These are phyloP conservation scores for Megamerina dolium DNA, from an alignment of 2,888 invertebrate species.

Conservation along the genomic window DNA sequence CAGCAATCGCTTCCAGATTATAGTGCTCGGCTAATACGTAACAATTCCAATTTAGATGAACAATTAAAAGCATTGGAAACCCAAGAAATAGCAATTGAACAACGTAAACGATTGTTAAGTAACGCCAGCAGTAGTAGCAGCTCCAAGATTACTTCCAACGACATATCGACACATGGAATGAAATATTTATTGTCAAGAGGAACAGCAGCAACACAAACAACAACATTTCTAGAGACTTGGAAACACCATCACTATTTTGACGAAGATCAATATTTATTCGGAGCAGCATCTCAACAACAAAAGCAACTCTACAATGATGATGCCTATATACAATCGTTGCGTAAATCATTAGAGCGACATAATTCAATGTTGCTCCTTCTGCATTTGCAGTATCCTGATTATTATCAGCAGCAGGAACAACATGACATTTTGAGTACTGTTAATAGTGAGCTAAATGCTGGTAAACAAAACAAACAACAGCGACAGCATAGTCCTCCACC, in stretches of 20 bases:
- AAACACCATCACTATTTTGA: background rate
- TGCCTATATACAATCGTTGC: constrained; percentile 46
- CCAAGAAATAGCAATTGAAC: constrained; percentile 42
- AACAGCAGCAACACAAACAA: background rate
- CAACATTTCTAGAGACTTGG: background rate
- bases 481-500: constrained; percentile 74
- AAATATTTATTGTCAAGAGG: too few relatives aligned
- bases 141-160: too few relatives aligned
- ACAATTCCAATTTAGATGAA: constrained; percentile 44
- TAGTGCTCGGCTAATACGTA: constrained; percentile 36
- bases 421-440: constrained; percentile 7
- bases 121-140: too few relatives aligned
- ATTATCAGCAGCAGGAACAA: constrained; percentile 26
- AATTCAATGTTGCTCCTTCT: constrained; percentile 47
- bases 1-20: constrained; percentile 20
- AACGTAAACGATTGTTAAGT: constrained; percentile 24
- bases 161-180: too few relatives aligned
- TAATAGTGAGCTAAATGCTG: too few relatives aligned
- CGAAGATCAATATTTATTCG: background rate
- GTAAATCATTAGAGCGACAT: constrained; percentile 43
- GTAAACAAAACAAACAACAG: too few relatives aligned
- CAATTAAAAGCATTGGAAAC: constrained; percentile 43
- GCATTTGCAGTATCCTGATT: constrained; percentile 45
- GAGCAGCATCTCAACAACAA: constrained; percentile 6
- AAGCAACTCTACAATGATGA: constrained; percentile 45